Base-by-base conservation (phyloP, 2,888 invertebrate genomes). In the Merodon equestris region DNA sequence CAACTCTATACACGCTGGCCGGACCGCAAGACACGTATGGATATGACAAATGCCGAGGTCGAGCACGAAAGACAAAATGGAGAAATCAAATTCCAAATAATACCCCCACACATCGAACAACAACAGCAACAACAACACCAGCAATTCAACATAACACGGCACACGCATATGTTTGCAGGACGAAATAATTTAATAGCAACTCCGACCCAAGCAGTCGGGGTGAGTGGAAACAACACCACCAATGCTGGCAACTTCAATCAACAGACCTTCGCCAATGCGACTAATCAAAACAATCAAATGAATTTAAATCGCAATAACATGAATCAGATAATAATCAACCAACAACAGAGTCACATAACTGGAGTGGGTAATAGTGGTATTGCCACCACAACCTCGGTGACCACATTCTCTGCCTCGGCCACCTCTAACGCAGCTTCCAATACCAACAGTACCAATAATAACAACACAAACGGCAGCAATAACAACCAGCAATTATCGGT, bases 1-100 rank as follows among this genome's bases (percentile, higher is more conserved):
- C 56, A 88, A 87, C 82, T 89, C 0, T 89, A 89, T 79, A 86
- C 89, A 1, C 87, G 89, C 45, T 89, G 89, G 89, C 84, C 88
- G 17, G 89, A 89, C 45, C 85, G 89, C 3, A 83, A 88, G 13
- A 84, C 83, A 60, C 86, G 87, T 3, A 58, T 64, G 7, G 73
- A 63, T 17, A 73, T 79, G 73, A 13, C 51, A n/a, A 42, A 72
- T 7, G 60, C 60, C 14, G 75, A 81, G 34, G 44, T 63, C 13
- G 68, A 81, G 10, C 71, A 53, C 9, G 82, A 86, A 83, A 82
- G 86, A 13, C 88, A 87, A 70, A 88, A 86, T 74, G 85, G 85
- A 68, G 88, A 86, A 45, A 87, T 88, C 74, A 88, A 88, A 83
- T 88, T 88, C 77, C 88, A 88, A 85, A 87, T 88, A 82, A 87